These are phyloP conservation scores for Argyra leucocephala DNA, from an alignment of 2,888 invertebrate genomes.

Conservation along the genomic window DNA sequence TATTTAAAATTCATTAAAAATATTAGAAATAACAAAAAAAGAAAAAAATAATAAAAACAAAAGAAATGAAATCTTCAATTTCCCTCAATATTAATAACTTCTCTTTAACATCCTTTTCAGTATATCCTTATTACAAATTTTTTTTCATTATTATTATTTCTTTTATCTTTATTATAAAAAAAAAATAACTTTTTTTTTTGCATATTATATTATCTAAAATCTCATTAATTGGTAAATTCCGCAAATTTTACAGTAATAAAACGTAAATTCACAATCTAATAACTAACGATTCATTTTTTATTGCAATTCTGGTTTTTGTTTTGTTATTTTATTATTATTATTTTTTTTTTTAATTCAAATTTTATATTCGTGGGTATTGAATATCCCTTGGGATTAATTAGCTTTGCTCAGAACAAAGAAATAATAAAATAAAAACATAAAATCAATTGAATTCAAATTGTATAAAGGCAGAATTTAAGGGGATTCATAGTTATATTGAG, in stretches of 20 bases:
- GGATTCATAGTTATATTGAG: neutral
- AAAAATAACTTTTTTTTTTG: neutral
- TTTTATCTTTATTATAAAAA: neutral
- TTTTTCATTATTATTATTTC: neutral
- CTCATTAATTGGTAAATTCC: neutral
- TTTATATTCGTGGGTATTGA: neutral
- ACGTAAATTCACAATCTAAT: neutral
- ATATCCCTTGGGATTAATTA: neutral
- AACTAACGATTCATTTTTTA: neutral
- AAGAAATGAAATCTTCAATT: too few species aligned
- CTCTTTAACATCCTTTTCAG: too few species aligned
- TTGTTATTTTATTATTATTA: too few species aligned
- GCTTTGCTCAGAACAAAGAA: neutral
- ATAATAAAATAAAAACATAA: neutral
- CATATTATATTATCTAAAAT: neutral
- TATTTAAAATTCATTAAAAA: too few species aligned
- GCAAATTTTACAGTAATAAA: conserved; percentile 6
- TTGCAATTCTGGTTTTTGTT: neutral
- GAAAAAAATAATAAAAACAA: too few species aligned
- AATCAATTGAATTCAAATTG: neutral
- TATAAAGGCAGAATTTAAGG: neutral
- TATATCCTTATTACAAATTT: too few species aligned
- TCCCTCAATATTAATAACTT: too few species aligned
- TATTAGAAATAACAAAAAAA: too few species aligned
- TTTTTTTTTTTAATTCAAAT: too few species aligned